Base-by-base conservation (phyloP, 2,797 vertebrate species). In the Cynodonichthys magdalenae region DNA sequence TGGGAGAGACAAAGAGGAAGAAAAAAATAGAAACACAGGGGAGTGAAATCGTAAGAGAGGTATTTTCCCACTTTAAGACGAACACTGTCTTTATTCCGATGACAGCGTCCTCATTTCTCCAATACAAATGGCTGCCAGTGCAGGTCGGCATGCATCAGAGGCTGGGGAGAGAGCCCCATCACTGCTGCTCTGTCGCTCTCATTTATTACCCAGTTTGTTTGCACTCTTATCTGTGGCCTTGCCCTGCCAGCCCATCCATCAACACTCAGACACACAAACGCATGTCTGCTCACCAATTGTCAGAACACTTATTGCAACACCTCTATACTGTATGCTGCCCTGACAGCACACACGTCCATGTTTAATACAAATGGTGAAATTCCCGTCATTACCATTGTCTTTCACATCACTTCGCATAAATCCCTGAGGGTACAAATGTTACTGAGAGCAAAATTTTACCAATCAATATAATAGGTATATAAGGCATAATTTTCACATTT, bases 141-240 rank as follows among this genome's bases (percentile, higher is more conserved):
- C 93, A 88, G 92, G 92, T 93, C 92, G 91, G 94, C 95, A 96
- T 97, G 95, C 95, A 96, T 97, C 96, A 97, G 91, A 79, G 90
- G 82, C 90, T 81, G 63, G 70, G 77, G 89, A 93, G 93, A 87
- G 66, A 91, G 92, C 91, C 93, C 94, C 94, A 95, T 95, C 94
- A 95, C 93, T 70, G 65, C 88, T 79, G 83, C 91, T 92, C 90
- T 91, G 93, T 92, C 93, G 87, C 92, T 92, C 93, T 94, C 96
- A 96, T 96, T 95, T 95, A 96, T 97, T 95, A 96, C 94, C 90
- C 82, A 90, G 94, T 96, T 95, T 96, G 95, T 96, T 96, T 96
- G 95, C 94, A 94, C 95, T 97, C 94, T 96, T 95, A 95, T 96
- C 94, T 95, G 85, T 84, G 94, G 95, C 96, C 96, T 98, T 97